Percentiles rank a stretch among this genome's conserved stretches.
phyloP scores from a whole-genome alignment of 1,140 invertebrate genomes.

The Trachelipus rathkii region DNA sequence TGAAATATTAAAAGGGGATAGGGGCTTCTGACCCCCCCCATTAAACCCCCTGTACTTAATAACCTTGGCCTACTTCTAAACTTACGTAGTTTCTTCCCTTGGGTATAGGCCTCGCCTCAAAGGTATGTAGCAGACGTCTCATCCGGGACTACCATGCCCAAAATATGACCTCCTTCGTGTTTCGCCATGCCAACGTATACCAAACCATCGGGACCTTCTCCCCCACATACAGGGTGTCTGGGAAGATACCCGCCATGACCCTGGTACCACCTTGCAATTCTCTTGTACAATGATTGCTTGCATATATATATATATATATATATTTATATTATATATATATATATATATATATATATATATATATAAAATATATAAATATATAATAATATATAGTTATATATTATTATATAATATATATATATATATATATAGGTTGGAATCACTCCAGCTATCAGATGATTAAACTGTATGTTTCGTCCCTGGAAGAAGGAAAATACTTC shows the following conservation, averaged over 20 bases:
- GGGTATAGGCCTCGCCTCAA: constrained; percentile 47
- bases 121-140: constrained; percentile 49
- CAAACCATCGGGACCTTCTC: constrained; percentile 31
- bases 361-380: too few species aligned
- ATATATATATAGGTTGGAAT: too few species aligned
- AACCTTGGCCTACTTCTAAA: neutral
- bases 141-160: constrained; percentile 49
- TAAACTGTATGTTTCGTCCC: too few species aligned
- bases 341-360: too few species aligned
- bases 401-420: too few species aligned
- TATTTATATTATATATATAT: too few species aligned
- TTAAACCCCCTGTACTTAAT: too few species aligned
- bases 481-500: too few species aligned
- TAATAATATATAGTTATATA: too few species aligned
- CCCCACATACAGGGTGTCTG: constrained; percentile 27
- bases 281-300: constrained; percentile 34
- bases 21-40: too few species aligned
- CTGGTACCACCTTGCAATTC: constrained; percentile 33
- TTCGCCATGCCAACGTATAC: constrained; percentile 48
- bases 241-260: constrained; percentile 33
- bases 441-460: too few species aligned
- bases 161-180: constrained; percentile 48
- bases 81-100: constrained; percentile 42
- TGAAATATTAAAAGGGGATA: too few species aligned
- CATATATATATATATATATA: neutral